Evolutionary conservation across 2,888 invertebrate genomes (phyloP).

Genomic region (Apoderus coryli): DNA sequence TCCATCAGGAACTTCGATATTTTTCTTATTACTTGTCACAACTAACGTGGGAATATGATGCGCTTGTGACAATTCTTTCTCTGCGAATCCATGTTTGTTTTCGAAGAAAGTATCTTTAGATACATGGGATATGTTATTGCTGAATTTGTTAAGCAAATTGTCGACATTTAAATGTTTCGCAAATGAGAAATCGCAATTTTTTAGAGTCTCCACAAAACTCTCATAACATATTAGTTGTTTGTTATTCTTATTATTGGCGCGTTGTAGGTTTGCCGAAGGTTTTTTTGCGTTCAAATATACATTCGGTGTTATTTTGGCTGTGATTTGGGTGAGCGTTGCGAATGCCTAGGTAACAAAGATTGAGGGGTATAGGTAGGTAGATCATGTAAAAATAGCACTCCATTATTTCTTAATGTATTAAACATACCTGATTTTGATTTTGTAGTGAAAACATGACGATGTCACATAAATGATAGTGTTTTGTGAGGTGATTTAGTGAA

Average conservation of each 20-base stretch:
- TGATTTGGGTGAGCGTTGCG: constrained; percentile 32
- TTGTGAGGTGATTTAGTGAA: constrained; percentile 15
- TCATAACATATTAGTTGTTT: constrained; percentile 29
- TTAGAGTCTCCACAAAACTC: constrained; percentile 33
- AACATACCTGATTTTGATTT: constrained; percentile 36
- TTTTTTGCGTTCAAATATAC: constrained; percentile 29
- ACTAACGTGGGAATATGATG: constrained; percentile 24
- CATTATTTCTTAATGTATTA: neutral
- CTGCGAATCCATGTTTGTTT: constrained; percentile 33
- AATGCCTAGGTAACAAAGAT: constrained; percentile 15
- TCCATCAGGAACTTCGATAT: constrained; percentile 21
- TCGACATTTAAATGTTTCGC: constrained; percentile 26
- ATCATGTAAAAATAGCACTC: neutral
- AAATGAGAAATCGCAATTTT: constrained; percentile 31
- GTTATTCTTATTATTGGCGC: constrained; percentile 23
- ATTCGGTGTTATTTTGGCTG: constrained; percentile 31
- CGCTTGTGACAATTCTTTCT: constrained; percentile 23
- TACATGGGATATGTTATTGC: constrained; percentile 30
- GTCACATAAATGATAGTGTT: constrained; percentile 18
- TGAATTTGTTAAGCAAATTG: constrained; percentile 26
- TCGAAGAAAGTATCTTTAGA: constrained; percentile 33
- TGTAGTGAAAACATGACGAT: constrained; percentile 34
- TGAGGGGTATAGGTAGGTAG: constrained; percentile 5
- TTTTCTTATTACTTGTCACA: constrained; percentile 20
- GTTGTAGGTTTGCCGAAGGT: too few species aligned